Evolutionary conservation across 2,113 vertebrate genomes (phyloP).

Genomic region (Lepus europaeus): DNA sequence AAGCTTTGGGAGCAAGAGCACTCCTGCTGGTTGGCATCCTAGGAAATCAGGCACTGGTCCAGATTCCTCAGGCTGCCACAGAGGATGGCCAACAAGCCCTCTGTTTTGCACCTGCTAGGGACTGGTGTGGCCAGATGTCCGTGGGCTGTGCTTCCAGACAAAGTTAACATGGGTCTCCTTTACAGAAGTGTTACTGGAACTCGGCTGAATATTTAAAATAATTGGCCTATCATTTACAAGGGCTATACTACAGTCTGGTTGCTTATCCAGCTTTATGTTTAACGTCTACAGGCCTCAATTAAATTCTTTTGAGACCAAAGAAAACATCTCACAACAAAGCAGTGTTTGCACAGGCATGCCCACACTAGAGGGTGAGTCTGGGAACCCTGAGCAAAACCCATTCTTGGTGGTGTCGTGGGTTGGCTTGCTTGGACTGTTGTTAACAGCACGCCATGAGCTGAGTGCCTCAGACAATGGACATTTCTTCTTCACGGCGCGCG

Average conservation of each 20-base stretch:
- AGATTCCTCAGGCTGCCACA: neutral
- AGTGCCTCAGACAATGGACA: neutral
- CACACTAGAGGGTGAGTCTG: neutral
- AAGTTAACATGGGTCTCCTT: too few relatives aligned
- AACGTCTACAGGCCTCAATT: neutral
- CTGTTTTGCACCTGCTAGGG: neutral
- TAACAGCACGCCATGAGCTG: neutral
- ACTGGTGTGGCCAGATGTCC: neutral
- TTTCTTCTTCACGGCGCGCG: neutral
- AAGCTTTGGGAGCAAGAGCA: too few relatives aligned
- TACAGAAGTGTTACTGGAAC: neutral
- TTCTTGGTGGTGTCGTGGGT: too few relatives aligned
- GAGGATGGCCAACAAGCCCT: neutral
- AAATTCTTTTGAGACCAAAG: neutral
- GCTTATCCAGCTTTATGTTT: neutral
- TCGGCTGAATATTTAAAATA: neutral
- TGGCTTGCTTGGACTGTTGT: neutral
- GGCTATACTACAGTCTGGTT: too few relatives aligned
- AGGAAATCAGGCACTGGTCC: neutral
- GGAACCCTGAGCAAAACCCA: too few relatives aligned
- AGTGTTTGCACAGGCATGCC: neutral
- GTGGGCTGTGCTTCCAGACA: neutral
- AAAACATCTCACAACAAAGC: neutral
- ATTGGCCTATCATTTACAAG: neutral
- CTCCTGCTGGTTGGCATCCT: neutral